phyloP scores from a whole-genome alignment of 1,140 invertebrate genomes.

The Drosophila chauvacae region DNA sequence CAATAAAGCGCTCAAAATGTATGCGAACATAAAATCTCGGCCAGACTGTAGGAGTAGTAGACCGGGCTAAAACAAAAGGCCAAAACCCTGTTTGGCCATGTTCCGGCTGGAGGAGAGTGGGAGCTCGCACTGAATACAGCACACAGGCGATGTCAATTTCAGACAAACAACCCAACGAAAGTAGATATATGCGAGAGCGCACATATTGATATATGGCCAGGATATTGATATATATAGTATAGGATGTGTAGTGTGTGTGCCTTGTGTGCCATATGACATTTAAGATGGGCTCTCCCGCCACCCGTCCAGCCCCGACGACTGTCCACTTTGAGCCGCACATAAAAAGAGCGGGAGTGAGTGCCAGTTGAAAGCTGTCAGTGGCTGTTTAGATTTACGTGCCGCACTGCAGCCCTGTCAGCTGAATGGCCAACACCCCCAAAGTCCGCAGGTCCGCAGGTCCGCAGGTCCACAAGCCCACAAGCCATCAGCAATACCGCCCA shows the following conservation, averaged over 20 bases:
- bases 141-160: slow-evolving; percentile 75
- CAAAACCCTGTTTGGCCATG: slow-evolving; percentile 50
- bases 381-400: slow-evolving; percentile 82
- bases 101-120: neutral
- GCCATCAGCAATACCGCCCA: neutral
- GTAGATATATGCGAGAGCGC: slow-evolving; percentile 28
- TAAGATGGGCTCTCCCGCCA: slow-evolving; percentile 60
- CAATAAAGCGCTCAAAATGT: slow-evolving; percentile 80
- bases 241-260: neutral
- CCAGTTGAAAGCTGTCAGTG: slow-evolving; percentile 76
- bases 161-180: slow-evolving; percentile 69
- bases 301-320: slow-evolving; percentile 17
- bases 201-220: slow-evolving; percentile 66
- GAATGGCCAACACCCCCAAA: slow-evolving; percentile 61
- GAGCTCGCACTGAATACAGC: slow-evolving; percentile 14
- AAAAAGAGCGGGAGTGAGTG: slow-evolving; percentile 54
- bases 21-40: slow-evolving; percentile 75
- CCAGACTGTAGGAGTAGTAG: slow-evolving; percentile 48
- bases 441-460: slow-evolving; percentile 27
- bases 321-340: slow-evolving; percentile 60
- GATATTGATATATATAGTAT: slow-evolving; percentile 48
- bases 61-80: slow-evolving; percentile 62
- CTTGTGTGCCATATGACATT: slow-evolving; percentile 43
- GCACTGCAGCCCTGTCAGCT: slow-evolving; percentile 75
- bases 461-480: slow-evolving; percentile 24